Conservation (phyloP, 2,797 vertebrate species). For the Gephyroberyx darwinii region DNA sequence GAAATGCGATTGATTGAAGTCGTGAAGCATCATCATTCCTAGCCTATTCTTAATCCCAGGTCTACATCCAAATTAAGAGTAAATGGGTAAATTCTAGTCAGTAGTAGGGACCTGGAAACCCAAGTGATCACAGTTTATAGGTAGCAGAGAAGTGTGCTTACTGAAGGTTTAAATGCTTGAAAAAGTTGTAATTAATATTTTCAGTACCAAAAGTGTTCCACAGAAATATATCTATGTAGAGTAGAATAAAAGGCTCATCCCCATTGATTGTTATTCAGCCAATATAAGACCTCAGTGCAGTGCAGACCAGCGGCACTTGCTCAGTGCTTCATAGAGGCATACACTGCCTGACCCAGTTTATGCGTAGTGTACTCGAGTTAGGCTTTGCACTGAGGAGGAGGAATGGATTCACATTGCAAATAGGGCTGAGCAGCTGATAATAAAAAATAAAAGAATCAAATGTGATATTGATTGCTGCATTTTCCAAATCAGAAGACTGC, state of each 20-base stretch:
- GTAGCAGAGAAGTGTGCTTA: neutral
- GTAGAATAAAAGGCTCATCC: conserved; percentile 14
- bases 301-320: conserved; percentile 35
- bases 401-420: conserved; percentile 24
- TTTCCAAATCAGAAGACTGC: conserved; percentile 7
- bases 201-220: too few species aligned
- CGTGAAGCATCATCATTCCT: neutral
- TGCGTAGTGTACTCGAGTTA: conserved; percentile 42
- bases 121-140: neutral
- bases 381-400: conserved; percentile 35
- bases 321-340: conserved; percentile 39
- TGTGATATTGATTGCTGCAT: conserved; percentile 12
- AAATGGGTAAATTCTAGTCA: neutral
- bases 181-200: neutral
- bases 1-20: neutral
- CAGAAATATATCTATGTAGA: neutral
- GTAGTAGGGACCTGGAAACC: neutral
- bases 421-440: conserved; percentile 10
- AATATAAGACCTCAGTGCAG: conserved; percentile 24
- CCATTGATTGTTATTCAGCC: conserved; percentile 30
- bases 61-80: neutral
- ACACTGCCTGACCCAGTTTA: conserved; percentile 68
- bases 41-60: neutral
- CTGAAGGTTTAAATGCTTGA: neutral
- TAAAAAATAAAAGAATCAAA: neutral